phyloP scores from a whole-genome alignment of 2,888 invertebrate genomes.

The Phorcus lineatus region DNA sequence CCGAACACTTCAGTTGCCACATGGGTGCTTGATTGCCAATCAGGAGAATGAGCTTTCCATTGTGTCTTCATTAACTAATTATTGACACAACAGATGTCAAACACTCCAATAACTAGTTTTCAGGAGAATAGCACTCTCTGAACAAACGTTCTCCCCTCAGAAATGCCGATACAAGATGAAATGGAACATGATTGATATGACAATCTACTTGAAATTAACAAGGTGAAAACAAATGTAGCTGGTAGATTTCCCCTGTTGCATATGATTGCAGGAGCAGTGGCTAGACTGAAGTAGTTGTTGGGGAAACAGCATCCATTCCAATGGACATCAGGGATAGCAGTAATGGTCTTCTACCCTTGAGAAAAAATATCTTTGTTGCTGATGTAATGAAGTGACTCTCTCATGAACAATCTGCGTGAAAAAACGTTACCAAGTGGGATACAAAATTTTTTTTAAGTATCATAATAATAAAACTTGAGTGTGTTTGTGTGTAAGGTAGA shows the following conservation, averaged over 20 bases:
- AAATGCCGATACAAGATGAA: neutral
- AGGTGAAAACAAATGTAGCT: neutral
- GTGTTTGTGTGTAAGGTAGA: no score
- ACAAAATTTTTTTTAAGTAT: no score
- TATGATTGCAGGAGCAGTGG: neutral
- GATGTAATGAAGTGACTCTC: no score
- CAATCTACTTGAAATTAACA: slow-evolving; percentile 1
- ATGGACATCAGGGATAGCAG: no score
- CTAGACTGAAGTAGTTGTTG: no score
- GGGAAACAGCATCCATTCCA: no score
- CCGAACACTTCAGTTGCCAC: no score
- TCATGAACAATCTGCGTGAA: no score
- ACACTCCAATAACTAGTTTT: neutral
- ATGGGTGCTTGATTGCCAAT: neutral
- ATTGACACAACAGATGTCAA: neutral
- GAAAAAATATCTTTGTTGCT: no score
- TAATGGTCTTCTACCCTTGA: no score
- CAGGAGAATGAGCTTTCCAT: neutral
- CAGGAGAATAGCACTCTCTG: neutral
- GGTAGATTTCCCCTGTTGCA: neutral
- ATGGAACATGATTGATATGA: neutral
- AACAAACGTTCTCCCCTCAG: neutral
- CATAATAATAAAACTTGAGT: no score
- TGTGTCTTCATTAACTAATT: slow-evolving; percentile 1
- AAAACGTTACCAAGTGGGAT: no score